These are phyloP conservation scores for Pseudochirops corinnae DNA, from an alignment of 2,797 vertebrate genomes.

Conservation along the genomic window DNA sequence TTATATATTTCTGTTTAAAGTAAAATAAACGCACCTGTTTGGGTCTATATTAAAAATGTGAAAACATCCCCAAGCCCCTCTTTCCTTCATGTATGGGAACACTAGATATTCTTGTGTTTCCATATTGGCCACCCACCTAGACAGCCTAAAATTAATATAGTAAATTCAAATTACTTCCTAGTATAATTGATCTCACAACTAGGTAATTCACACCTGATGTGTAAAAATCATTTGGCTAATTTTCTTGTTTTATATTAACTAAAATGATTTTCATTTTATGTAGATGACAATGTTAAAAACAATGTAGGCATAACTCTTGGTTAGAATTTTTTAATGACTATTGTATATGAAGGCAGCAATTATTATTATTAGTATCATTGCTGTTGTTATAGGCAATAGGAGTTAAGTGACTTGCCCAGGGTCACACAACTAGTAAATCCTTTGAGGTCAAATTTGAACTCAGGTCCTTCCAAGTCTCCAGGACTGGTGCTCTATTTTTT, in stretches of 20 bases:
- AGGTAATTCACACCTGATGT: conserved; percentile 71
- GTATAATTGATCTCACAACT: conserved; percentile 58
- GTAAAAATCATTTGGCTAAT: conserved; percentile 69
- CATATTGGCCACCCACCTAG: conserved; percentile 58
- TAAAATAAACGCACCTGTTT: neutral
- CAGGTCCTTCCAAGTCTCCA: neutral
- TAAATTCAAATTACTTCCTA: conserved; percentile 62
- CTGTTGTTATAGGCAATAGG: neutral
- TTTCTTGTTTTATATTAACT: conserved; percentile 67
- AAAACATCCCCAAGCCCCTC: neutral
- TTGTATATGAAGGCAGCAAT: neutral
- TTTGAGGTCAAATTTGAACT: neutral
- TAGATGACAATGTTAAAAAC: conserved; percentile 51
- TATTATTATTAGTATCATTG: neutral
- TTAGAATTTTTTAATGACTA: neutral
- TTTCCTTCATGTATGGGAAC: neutral
- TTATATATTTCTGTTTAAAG: neutral
- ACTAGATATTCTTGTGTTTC: conserved; percentile 18
- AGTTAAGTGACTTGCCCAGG: neutral
- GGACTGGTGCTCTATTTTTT: no score
- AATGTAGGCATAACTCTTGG: neutral
- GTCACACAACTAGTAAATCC: neutral
- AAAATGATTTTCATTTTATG: conserved; percentile 65
- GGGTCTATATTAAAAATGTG: neutral
- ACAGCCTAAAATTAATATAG: conserved; percentile 71